Evolutionary conservation across 2,797 vertebrate genomes (phyloP).

Genomic region (Enteromius trimaculatus): DNA sequence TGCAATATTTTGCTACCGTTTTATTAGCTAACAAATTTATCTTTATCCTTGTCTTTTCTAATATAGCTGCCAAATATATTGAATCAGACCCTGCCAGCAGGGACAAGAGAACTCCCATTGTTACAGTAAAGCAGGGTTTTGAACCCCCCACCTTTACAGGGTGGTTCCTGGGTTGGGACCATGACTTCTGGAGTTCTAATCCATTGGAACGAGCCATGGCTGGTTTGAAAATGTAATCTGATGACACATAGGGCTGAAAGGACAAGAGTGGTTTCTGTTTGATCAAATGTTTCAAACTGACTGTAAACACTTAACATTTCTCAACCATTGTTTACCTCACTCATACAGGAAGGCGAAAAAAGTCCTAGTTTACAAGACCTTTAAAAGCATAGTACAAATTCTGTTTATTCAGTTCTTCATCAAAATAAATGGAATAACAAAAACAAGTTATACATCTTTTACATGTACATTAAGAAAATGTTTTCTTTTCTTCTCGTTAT

Average conservation of each 20-base stretch:
- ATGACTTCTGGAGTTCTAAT: constrained; percentile 61
- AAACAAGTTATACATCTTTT: constrained; percentile 6
- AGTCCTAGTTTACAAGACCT: not conserved
- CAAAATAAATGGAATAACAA: constrained; percentile 10
- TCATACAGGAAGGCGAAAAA: not conserved
- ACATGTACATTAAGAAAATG: not conserved
- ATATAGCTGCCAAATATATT: constrained; percentile 80
- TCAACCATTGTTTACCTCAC: not conserved
- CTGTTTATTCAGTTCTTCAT: constrained; percentile 5
- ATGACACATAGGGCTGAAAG: not conserved
- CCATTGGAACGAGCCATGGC: constrained; percentile 78
- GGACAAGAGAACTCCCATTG: constrained; percentile 68
- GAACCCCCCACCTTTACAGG: constrained; percentile 69
- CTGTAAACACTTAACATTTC: not conserved
- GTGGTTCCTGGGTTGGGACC: constrained; percentile 71
- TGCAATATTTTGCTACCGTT: not conserved
- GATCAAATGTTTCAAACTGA: not conserved
- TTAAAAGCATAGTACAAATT: not conserved
- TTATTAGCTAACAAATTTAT: not conserved
- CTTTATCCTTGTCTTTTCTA: not conserved
- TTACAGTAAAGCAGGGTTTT: constrained; percentile 60
- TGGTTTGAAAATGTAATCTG: constrained; percentile 72
- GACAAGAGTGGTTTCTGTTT: constrained; percentile 8
- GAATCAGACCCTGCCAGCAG: constrained; percentile 81
- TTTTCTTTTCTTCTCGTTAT: not conserved